Evolutionary conservation across 2,113 vertebrate genomes (phyloP), one percentile per base, ranked within the genome.

Genomic region (Casuarius casuarius): DNA sequence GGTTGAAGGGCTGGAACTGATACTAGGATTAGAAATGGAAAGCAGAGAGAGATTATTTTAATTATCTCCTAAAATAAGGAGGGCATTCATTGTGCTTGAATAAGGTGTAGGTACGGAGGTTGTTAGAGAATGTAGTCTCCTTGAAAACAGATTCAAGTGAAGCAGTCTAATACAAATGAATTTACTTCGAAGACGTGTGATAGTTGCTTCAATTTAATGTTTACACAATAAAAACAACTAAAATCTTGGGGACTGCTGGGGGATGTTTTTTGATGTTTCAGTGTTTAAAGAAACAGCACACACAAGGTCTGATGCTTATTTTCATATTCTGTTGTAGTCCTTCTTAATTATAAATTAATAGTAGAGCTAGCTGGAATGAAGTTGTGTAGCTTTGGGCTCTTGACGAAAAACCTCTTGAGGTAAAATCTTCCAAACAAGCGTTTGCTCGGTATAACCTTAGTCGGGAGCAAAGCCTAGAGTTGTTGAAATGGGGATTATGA

Each of bases 401-500:
- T 63, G 20, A 44, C 65, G 22, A 73, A 44, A 87, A 75, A 78
- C 26, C 33, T 76, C 44, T 87, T 74, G 35, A 78, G 70, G 28
- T 78, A 84, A 84, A 95, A 52, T 21, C 18, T 80, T 73, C 42
- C n/a, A 92, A 33, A 61, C 9, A 35, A 63, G 0, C 5, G 5
- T 88, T 85, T 85, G 91, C 12, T 67, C 35, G 72, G 10, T 56
- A 20, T 38, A 59, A 51, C 19, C 25, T 84, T 25, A 71, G 16
- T n/a, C 91, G 58, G 87, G 77, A 87, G 70, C 81, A 92, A 91
- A 75, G 7, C 10, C 2, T 10, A 26, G 18, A 13, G 11, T 84
- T 89, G 77, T 44, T 87, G 77, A 92, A 91, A 40, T 13, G 78
- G 22, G 25, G 25, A 76, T 95, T 95, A 62, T 87, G 58, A 73